Evolutionary conservation across 2,888 invertebrate species (phyloP), one percentile per base, ranked within the genome.

Genomic region (Trypoxylon attenuatum): DNA sequence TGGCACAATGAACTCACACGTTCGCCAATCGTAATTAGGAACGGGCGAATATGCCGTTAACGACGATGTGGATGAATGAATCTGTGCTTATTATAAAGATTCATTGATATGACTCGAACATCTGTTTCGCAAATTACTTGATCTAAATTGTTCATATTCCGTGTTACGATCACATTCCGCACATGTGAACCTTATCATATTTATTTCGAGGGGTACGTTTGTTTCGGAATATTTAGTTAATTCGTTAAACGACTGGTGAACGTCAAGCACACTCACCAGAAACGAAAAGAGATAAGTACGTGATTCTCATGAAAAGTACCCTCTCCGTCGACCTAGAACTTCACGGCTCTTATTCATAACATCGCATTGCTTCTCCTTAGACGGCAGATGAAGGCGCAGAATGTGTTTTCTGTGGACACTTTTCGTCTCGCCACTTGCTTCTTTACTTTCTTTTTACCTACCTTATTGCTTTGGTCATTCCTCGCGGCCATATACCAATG

Each of bases 341-440:
- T 59, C 52, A 38, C 52, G 33, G 19, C 52, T 50, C n/a, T n/a
- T n/a, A n/a, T n/a, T 39, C 39, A 38, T 46, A 41, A 53, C 53
- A 64, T 61, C 54, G 33, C 57, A 18, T 52, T 45, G 39, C 6
- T 52, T 47, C 53, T 22, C 8, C 46, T 53, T 33, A 45, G 18
- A 61, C 18, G 53, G 21, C 27, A 57, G 60, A 70, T 71, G 76
- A 64, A 69, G 60, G 69, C 45, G 69, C 63, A 69, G 73, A 73
- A 77, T 74, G 71, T 71, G 69, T 77, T 54, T 38, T 62, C 50
- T 57, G 63, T 27, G 54, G 45, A 42, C 46, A 42, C 42, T 39
- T 56, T 19, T 45, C 50, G 22, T 43, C 42, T 18, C 45, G 47
- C 29, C 10, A 23, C 45, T 62, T 62, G 41, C 52, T 59, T 29